These are phyloP conservation scores for Cyclina sinensis DNA, from an alignment of 1,140 invertebrate genomes.

Conservation along the genomic window DNA sequence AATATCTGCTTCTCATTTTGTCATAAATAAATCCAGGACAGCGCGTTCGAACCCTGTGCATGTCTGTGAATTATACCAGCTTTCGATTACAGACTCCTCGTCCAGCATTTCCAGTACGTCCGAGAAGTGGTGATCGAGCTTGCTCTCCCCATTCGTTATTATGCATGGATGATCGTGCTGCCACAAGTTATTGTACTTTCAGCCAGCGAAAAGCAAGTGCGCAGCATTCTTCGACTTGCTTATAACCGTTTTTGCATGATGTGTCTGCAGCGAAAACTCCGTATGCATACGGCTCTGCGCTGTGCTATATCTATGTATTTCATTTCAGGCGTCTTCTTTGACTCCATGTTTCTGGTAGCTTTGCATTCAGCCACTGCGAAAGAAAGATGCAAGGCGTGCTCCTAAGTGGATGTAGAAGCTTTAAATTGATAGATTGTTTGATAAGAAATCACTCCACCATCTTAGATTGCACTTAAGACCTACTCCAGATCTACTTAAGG, in stretches of 20 bases:
- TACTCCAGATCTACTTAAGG: too few relatives aligned
- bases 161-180: neutral
- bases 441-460: too few relatives aligned
- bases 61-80: neutral
- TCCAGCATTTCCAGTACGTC: neutral
- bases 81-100: neutral
- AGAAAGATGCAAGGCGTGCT: too few relatives aligned
- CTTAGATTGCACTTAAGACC: too few relatives aligned
- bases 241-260: neutral
- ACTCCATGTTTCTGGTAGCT: too few relatives aligned
- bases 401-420: too few relatives aligned
- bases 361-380: too few relatives aligned
- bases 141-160: neutral
- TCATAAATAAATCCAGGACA: neutral
- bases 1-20: neutral
- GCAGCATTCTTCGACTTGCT: neutral
- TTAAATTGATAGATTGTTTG: too few relatives aligned
- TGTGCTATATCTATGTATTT: neutral
- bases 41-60: neutral
- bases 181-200: neutral
- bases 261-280: neutral
- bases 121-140: neutral
- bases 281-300: neutral
- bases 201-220: neutral
- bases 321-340: neutral